Conservation (phyloP, 2,888 invertebrate species). For the Ametastegia equiseti region DNA sequence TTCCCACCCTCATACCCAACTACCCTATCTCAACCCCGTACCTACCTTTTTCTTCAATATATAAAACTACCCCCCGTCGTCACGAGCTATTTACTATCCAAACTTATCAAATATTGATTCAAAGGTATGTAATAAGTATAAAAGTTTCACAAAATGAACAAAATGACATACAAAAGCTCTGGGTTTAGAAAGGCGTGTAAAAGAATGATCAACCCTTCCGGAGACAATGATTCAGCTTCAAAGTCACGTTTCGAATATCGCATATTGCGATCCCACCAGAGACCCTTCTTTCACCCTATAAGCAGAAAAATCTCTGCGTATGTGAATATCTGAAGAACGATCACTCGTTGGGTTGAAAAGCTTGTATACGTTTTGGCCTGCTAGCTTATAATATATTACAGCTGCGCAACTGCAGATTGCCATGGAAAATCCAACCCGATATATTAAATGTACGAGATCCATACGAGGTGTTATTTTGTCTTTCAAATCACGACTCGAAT, state of each 20-base stretch:
- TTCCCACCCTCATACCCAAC: neutral
- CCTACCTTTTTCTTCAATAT: neutral
- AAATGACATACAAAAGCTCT: neutral
- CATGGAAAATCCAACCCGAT: neutral
- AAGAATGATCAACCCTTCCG: neutral
- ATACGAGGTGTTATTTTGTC: constrained; percentile 1
- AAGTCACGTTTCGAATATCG: neutral
- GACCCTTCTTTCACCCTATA: too few relatives aligned
- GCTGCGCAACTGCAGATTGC: neutral
- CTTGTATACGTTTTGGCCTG: too few relatives aligned
- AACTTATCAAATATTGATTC: neutral
- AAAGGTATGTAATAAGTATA: neutral
- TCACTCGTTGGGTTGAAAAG: too few relatives aligned
- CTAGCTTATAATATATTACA: too few relatives aligned
- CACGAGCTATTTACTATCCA: neutral
- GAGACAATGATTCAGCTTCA: neutral
- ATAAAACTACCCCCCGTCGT: neutral
- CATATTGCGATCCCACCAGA: neutral
- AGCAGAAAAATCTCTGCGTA: too few relatives aligned
- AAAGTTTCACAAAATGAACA: neutral
- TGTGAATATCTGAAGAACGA: too few relatives aligned
- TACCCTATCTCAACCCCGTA: neutral
- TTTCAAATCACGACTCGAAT: constrained; percentile 18
- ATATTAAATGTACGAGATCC: neutral
- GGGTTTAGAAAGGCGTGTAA: neutral